Conservation (phyloP, 1,140 invertebrate genomes). For the Leguminivora glycinivorella region DNA sequence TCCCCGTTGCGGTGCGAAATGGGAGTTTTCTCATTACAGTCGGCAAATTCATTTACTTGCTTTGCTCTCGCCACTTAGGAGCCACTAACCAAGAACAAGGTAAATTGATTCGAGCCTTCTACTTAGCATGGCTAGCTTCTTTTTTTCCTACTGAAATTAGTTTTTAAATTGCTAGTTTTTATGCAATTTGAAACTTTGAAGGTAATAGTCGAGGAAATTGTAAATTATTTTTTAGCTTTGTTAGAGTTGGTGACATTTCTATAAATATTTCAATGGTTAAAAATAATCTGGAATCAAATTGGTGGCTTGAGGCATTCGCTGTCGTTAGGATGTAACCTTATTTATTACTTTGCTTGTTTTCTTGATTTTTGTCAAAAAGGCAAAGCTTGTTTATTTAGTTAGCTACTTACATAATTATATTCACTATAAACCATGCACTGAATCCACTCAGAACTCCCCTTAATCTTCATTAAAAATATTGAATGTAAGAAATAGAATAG, state of each 20-base stretch:
- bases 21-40: constrained; percentile 63
- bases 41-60: constrained; percentile 58
- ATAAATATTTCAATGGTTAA: neutral
- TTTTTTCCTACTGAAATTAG: constrained; percentile 26
- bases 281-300: too few relatives aligned
- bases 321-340: too few relatives aligned
- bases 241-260: neutral
- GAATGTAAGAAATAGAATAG: too few relatives aligned
- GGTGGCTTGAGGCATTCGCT: too few relatives aligned
- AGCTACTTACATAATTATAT: too few relatives aligned
- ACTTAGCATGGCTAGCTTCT: constrained; percentile 31
- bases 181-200: neutral
- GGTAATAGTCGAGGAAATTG: neutral
- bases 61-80: constrained; percentile 32
- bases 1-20: constrained; percentile 45
- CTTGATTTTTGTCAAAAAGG: too few relatives aligned
- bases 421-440: too few relatives aligned
- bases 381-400: too few relatives aligned
- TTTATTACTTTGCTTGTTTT: too few relatives aligned
- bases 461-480: too few relatives aligned
- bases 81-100: constrained; percentile 35
- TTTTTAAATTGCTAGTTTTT: constrained; percentile 7
- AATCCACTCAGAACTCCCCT: too few relatives aligned
- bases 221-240: neutral
- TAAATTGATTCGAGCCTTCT: constrained; percentile 46